phyloP scores from a whole-genome alignment of 1,140 invertebrate genomes.

The Idris sp. region DNA sequence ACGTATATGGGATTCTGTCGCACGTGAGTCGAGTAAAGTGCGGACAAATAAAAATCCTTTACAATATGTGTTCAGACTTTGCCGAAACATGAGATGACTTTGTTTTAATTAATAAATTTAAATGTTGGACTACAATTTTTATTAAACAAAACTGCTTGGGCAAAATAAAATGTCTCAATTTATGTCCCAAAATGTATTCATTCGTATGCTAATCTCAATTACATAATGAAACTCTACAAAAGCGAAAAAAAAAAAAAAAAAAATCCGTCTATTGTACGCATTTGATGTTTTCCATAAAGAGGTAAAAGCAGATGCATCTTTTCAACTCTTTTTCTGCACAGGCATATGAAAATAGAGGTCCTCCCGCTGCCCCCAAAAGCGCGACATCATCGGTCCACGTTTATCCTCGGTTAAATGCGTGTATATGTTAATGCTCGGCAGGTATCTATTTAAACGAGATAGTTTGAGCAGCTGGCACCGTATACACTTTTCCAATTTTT shows the following conservation, averaged over 20 bases:
- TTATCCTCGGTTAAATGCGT: slow-evolving; percentile 39
- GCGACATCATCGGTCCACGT: slow-evolving; percentile 51
- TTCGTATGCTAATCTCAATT: too few species aligned
- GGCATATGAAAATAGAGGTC: slow-evolving; percentile 43
- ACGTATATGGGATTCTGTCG: slow-evolving; percentile 28
- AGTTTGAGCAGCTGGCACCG: slow-evolving; percentile 56
- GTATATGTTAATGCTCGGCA: slow-evolving; percentile 42
- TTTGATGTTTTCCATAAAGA: slow-evolving; percentile 23
- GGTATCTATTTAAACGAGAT: slow-evolving; percentile 71
- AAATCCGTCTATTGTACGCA: slow-evolving; percentile 2
- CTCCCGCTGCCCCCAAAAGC: slow-evolving; percentile 37
- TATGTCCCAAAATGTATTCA: too few species aligned
- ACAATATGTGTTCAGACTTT: too few species aligned
- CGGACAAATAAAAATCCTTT: slow-evolving; percentile 4
- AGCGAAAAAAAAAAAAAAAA: not conserved
- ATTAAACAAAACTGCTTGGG: too few species aligned
- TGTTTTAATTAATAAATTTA: too few species aligned
- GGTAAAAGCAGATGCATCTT: slow-evolving; percentile 41
- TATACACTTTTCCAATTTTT: slow-evolving; percentile 65
- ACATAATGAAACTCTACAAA: not conserved
- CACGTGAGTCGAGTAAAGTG: slow-evolving; percentile 25
- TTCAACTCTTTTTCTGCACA: slow-evolving; percentile 62
- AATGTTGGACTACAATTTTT: too few species aligned
- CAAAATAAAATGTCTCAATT: too few species aligned
- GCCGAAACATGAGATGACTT: too few species aligned